Base-by-base conservation (phyloP, 2,888 invertebrate genomes). In the Busseola fusca region DNA sequence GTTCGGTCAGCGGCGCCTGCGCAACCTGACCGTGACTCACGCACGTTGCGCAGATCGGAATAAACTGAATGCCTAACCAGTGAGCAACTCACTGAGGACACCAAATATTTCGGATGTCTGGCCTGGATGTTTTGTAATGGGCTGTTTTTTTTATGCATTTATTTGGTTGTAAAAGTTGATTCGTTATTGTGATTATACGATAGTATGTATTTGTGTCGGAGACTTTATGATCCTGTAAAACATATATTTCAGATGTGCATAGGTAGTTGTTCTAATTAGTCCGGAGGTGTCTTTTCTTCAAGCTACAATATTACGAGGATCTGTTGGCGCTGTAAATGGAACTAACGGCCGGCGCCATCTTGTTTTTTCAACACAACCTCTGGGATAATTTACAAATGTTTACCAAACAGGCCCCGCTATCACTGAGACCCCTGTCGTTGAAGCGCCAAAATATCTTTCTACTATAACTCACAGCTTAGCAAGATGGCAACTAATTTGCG, bases 21-120 rank as follows among this genome's bases (percentile, higher is more conserved):
- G 81, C 74, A 78, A 62, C 65, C 72, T 72, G 74, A 37, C 40
- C 48, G 71, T 84, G 84, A 84, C 45, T 85, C 84, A 85, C 54
- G 72, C 69, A 50, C 30, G 56, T 27, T 45, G 64, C 57, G 58
- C 50, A 66, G 67, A 79, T 57, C 50, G 56, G 27, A 40, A 42
- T 45, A 27, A 27, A 21, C 42, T 56, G 57, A 69, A 76, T 78
- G 75, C 85, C 83, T 83, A 48, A 57, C 21, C 37, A 27, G 42
- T 83, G 76, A 80, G 56, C 37, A 62, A 59, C 48, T 67, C 58
- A 62, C 21, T 34, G 71, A 72, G 66, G 71, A 66, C 34, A 10
- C 25, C n/a, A 45, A 52, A 45, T 25, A 57, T 42, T 62, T 54
- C 1, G 12, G 18, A 42, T 58, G 21, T 56, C 21, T 30, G 64